Base-by-base conservation (phyloP, 64 coral and sea anemone genomes). In the Cladopsammia gracilis region DNA sequence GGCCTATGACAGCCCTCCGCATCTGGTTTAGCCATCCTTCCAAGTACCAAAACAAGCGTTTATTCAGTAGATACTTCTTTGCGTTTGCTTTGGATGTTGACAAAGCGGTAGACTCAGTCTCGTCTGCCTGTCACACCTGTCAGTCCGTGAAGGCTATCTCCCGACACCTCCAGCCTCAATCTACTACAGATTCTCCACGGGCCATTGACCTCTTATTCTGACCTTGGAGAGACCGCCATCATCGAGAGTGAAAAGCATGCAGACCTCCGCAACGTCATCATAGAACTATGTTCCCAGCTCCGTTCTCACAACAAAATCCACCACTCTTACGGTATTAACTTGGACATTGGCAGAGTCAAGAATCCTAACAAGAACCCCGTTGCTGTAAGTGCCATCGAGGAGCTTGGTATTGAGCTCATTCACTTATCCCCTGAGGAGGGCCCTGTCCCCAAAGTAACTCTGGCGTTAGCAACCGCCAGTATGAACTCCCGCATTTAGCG, bases 401-500 rank as follows among this genome's bases (percentile, higher is more conserved):
- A 65, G 62, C 62, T 65, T 20, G 62, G 62, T 65, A 20, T 65
- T 20, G 62, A 65, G 15, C 58, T 16, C 15, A 16, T 60, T 9
- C 15, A n/a, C 62, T 65, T n/a, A 65, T 15, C 22, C 62, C 9
- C 15, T n/a, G 6, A 15, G 0, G 62, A 15, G 62, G 5, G 3
- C 0, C 34, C 34, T 34, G 34, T 34, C 34, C 34, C 34, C 34
- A 34, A 34, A 34, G 34, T 34, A 34, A 34, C 34, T 34, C 34
- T 34, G 34, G 34, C 34, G 2, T 34, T 34, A 34, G 34, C 34
- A 34, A 34, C 34, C 34, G 34, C 34, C 34, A 34, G 34, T 34
- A 34, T 34, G 34, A 34, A 87, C 47, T 26, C 85, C 22, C 62
- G 43, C 34, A 87, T 87, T 24, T 61, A 43, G 19, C 62, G 85